A percentile compares a stretch with the other conserved stretches of the same genome.
phyloP scores from a whole-genome alignment of 2,888 invertebrate genomes.

The Orthonevra nobilis region DNA sequence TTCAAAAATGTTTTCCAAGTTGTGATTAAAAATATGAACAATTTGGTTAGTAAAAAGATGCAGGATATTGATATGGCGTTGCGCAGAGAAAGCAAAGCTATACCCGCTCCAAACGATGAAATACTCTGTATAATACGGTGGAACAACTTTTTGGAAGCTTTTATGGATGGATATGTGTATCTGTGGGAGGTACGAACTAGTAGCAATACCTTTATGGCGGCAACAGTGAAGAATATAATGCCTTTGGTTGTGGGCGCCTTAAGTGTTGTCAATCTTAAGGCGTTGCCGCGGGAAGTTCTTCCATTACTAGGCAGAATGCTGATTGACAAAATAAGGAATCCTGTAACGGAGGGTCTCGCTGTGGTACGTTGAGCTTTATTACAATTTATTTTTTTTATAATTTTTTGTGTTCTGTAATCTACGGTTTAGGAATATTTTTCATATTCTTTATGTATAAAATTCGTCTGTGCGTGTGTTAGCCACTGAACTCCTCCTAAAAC shows the following conservation, averaged over 20 bases:
- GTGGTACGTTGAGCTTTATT: too few relatives aligned
- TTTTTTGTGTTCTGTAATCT: too few relatives aligned
- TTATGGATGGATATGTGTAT: conserved; percentile 74
- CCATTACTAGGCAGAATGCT: conserved; percentile 77
- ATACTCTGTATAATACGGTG: conserved; percentile 78
- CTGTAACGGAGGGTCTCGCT: conserved; percentile 74
- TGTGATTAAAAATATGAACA: conserved; percentile 77
- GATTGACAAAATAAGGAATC: conserved; percentile 72
- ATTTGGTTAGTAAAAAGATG: conserved; percentile 78
- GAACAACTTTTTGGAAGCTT: conserved; percentile 77
- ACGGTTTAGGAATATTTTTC: too few relatives aligned
- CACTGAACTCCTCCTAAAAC: too few relatives aligned
- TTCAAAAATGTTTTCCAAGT: conserved; percentile 74
- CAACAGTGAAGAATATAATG: conserved; percentile 77
- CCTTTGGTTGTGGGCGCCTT: conserved; percentile 76
- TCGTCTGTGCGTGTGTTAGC: too few relatives aligned
- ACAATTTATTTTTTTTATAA: too few relatives aligned
- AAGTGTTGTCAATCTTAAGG: conserved; percentile 76
- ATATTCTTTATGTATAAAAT: too few relatives aligned
- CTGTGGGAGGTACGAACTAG: conserved; percentile 77
- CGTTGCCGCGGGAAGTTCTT: conserved; percentile 71
- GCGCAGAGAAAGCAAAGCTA: conserved; percentile 76
- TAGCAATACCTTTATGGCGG: conserved; percentile 74
- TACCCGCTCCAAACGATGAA: conserved; percentile 77
- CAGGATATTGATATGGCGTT: conserved; percentile 78